These are phyloP conservation scores for Yoshiicerus persimilis DNA, from an alignment of 1,140 invertebrate genomes.

Conservation along the genomic window DNA sequence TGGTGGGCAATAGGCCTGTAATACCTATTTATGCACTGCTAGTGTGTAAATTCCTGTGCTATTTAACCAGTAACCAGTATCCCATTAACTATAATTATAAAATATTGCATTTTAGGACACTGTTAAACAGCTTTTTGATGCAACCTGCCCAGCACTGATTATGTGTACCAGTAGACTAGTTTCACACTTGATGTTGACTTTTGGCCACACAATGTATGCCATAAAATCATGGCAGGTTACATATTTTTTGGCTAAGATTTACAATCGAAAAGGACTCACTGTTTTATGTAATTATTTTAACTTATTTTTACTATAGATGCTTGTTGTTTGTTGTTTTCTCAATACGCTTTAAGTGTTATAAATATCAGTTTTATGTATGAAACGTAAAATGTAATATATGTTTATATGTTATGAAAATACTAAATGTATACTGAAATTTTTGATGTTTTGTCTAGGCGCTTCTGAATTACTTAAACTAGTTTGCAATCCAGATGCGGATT, in stretches of 20 bases:
- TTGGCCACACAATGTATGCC: neutral
- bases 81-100: neutral
- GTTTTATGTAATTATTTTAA: neutral
- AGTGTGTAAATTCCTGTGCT: neutral
- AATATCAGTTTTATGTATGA: neutral
- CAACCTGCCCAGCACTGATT: neutral
- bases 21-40: neutral
- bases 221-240: slow-evolving; percentile 1
- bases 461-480: neutral
- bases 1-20: no score
- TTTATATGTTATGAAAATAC: no score
- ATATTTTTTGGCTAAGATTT: neutral
- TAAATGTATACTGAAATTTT: no score
- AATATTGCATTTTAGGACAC: neutral
- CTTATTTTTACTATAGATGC: neutral
- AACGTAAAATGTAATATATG: neutral
- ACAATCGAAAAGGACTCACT: slow-evolving; percentile 2
- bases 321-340: neutral
- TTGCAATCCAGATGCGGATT: neutral
- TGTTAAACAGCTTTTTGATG: neutral
- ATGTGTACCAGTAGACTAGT: slow-evolving; percentile 1
- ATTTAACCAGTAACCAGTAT: neutral
- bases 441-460: neutral
- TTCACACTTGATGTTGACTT: neutral
- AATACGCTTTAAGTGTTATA: neutral